These are phyloP conservation scores for Biston betularia DNA, from an alignment of 2,888 invertebrate genomes.

Conservation along the genomic window DNA sequence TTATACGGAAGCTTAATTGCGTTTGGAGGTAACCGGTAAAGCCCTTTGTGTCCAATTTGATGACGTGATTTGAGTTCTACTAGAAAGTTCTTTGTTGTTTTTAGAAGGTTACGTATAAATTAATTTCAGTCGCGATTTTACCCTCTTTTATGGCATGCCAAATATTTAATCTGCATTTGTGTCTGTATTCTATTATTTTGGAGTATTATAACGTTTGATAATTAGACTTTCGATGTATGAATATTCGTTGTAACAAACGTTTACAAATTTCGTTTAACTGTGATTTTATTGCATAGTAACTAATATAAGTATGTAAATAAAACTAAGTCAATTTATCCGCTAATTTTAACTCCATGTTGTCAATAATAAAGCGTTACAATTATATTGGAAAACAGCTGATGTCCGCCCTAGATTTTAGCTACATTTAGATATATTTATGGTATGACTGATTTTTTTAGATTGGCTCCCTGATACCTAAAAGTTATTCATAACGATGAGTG, in stretches of 20 bases:
- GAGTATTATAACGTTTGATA: background rate
- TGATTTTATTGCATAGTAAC: background rate
- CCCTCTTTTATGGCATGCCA: background rate
- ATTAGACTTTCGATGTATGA: no score
- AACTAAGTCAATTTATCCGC: no score
- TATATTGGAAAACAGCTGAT: no score
- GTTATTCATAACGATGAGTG: no score
- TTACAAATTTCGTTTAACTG: background rate
- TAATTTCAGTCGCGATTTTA: conserved; percentile 10
- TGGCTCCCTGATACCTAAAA: no score
- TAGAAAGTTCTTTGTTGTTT: conserved; percentile 40
- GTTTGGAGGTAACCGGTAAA: conserved; percentile 40
- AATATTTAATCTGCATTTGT: background rate
- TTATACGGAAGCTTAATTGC: conserved; percentile 49
- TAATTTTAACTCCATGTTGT: no score
- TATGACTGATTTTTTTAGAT: no score
- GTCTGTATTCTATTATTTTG: background rate
- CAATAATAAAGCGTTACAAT: no score
- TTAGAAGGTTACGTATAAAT: background rate
- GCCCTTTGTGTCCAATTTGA: conserved; percentile 41
- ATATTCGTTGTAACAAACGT: no score
- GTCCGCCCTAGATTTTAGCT: no score
- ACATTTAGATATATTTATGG: no score
- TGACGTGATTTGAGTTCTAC: conserved; percentile 34
- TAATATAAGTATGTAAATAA: no score